These are phyloP conservation scores for Nomada goodeniana DNA, from an alignment of 2,888 invertebrate genomes.

Conservation along the genomic window DNA sequence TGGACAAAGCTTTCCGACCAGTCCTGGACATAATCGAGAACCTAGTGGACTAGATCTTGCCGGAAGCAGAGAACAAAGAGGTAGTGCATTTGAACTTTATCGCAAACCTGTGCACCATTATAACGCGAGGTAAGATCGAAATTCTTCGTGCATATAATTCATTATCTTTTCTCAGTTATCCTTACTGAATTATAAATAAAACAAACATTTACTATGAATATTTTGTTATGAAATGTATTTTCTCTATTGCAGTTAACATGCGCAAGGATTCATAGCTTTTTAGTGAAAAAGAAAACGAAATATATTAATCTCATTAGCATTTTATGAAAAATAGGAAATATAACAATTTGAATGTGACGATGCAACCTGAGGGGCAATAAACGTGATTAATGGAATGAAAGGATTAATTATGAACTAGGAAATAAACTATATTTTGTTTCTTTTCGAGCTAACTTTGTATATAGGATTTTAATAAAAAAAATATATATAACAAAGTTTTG, in stretches of 20 bases:
- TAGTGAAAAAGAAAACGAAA: not conserved
- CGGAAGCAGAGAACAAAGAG: conserved; percentile 94
- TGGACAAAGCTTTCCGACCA: conserved; percentile 73
- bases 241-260: conserved; percentile 45
- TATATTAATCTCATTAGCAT: conserved; percentile 12
- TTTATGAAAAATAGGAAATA: not conserved
- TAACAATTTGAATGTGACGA: not conserved
- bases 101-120: conserved; percentile 93
- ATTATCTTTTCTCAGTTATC: not conserved
- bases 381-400: conserved; percentile 8
- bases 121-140: conserved; percentile 63
- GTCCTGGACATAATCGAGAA: conserved; percentile 83
- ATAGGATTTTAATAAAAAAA: conserved; percentile 55
- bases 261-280: conserved; percentile 19
- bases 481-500: conserved; percentile 32
- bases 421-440: conserved; percentile 28
- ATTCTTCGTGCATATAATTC: not conserved
- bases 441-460: conserved; percentile 51
- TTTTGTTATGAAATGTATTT: not conserved
- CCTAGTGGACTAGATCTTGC: conserved; percentile 88
- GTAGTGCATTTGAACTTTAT: conserved; percentile 97
- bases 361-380: conserved; percentile 12
- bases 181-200: not conserved
- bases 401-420: conserved; percentile 18
- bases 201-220: not conserved